A percentile compares a stretch with the other conserved stretches of the same genome.
phyloP scores from a whole-genome alignment of 2,797 vertebrate genomes.

The Myotis vivesi region DNA sequence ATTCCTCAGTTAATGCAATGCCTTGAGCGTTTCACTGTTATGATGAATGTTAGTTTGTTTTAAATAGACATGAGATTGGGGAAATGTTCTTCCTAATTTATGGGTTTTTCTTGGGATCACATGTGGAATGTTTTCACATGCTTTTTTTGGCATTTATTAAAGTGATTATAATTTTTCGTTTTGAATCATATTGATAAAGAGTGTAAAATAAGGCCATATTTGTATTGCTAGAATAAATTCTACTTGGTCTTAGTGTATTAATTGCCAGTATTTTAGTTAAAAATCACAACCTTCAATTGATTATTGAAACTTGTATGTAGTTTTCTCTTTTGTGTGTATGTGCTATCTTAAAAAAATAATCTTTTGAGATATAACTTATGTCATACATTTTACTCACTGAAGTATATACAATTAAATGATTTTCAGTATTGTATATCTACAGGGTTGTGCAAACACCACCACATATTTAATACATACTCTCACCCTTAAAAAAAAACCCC shows the following conservation, averaged over 20 bases:
- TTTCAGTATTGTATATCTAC: not conserved
- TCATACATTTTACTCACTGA: not conserved
- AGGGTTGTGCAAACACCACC: not conserved
- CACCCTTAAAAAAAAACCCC: not conserved
- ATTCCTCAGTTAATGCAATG: conserved; percentile 48
- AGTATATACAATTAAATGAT: not conserved
- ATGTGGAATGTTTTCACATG: not conserved
- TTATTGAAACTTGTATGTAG: not conserved
- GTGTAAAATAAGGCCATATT: not conserved
- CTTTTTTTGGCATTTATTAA: not conserved
- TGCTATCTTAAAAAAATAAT: not conserved
- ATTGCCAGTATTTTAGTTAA: conserved; percentile 13
- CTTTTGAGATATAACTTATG: not conserved
- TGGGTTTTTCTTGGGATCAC: conserved; percentile 16
- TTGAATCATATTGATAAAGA: conserved; percentile 7
- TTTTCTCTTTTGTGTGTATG: not conserved
- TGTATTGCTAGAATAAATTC: not conserved
- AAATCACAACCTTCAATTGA: not conserved
- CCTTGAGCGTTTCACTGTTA: not conserved
- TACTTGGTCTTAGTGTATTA: not conserved
- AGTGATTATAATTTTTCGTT: not conserved
- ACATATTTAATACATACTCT: not conserved
- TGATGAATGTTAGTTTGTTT: conserved; percentile 33
- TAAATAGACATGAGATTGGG: not conserved
- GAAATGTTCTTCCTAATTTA: conserved; percentile 35